Evolutionary conservation across 2,888 invertebrate genomes (phyloP).

Genomic region (Dascillus cervinus): DNA sequence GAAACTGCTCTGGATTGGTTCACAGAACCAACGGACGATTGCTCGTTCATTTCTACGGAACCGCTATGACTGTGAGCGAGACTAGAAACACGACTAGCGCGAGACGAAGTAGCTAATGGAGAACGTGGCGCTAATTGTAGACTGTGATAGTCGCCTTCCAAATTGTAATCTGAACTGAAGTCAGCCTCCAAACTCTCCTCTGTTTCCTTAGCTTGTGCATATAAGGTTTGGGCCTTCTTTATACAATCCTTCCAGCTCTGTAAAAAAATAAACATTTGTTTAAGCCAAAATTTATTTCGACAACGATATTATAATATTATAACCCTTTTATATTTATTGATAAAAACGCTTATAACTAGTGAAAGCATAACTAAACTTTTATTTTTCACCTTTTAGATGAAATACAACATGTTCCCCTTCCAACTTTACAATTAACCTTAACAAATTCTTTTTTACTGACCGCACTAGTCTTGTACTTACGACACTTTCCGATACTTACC

Average conservation of each 20-base stretch:
- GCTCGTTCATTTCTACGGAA: constrained; percentile 60
- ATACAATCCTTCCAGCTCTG: constrained; percentile 67
- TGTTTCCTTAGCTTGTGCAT: constrained; percentile 50
- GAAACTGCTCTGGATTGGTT: constrained; percentile 50
- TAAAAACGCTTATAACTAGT: no score
- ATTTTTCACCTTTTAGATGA: no score
- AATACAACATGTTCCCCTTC: no score
- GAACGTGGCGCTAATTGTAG: constrained; percentile 38
- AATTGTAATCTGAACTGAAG: constrained; percentile 35
- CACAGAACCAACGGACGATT: constrained; percentile 44
- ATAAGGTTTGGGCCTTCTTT: constrained; percentile 67
- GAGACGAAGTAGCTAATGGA: constrained; percentile 43
- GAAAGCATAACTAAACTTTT: no score
- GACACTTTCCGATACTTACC: no score
- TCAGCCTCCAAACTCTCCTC: constrained; percentile 34
- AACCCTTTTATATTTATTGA: no score
- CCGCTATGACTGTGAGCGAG: constrained; percentile 65
- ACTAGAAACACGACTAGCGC: constrained; percentile 60
- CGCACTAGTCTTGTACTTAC: no score
- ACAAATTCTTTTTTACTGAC: no score
- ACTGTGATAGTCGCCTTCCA: constrained; percentile 39
- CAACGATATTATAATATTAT: no score
- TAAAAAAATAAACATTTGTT: constrained; percentile 13
- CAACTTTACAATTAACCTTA: no score
- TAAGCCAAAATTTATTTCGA: not conserved